Base-by-base conservation (phyloP, 2,888 invertebrate species). In the Anarsia innoxiella region DNA sequence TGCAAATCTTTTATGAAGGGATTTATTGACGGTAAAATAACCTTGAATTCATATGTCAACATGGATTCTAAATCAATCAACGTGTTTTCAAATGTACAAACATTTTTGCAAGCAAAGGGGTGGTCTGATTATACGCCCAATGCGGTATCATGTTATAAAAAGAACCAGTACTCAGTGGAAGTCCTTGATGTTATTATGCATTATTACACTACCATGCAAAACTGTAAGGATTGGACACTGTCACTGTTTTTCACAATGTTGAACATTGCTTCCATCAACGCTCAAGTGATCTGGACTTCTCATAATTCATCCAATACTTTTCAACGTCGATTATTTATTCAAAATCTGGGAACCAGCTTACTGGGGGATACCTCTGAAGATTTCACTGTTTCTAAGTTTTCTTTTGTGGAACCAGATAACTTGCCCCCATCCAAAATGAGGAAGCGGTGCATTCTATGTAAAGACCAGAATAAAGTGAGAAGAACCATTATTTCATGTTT, bases 141-240 rank as follows among this genome's bases (percentile, higher is more conserved):
- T 4, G 70, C 68, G 3, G 70, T 74, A 2, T 67, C 75, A 2
- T 48, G 62, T 15, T 84, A 83, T 46, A 79, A 76, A 44, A 82
- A 69, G 46, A 63, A 75, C 41, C 68, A 74, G 23, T 68, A 75
- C 1, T 61, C 72, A 0, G 76, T 80, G 1, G 70, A 76, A 63
- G 75, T 83, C 6, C 44, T 76, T 6, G 76, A 79, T 53, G 78
- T 84, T 5, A 48, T 84, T 5, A 79, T 80, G 71, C 68, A 78
- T 55, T 78, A 78, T 49, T 84, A 84, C 41, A 82, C 82, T 0
- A 77, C 82, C 3, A 66, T 76, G 67, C 76, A 80, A 39, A 62
- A 72, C 39, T 72, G 74, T n/a, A 80, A 82, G 44, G 67, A 76
- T 45, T 85, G 84, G 84, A 70, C 74, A 0, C 44, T 79, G 4